A percentile compares a stretch with the other conserved stretches of the same genome.
phyloP scores from a whole-genome alignment of 2,888 invertebrate species.

The Malthinus seriepunctatus region DNA sequence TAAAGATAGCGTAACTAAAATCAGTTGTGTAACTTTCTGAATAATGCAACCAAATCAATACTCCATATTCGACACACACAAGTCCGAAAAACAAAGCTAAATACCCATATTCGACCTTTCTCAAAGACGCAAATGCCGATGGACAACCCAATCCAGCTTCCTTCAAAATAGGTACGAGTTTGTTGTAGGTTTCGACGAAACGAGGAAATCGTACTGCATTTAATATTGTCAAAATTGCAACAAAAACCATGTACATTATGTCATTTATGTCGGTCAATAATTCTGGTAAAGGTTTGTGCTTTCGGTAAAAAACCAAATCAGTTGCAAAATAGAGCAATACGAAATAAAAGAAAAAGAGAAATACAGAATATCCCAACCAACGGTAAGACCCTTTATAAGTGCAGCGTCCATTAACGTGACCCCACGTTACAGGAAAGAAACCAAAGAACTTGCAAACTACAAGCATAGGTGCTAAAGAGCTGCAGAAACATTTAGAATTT shows the following conservation, averaged over 20 bases:
- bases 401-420: constrained; percentile 43
- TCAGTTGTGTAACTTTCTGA: constrained; percentile 40
- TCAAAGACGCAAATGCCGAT: constrained; percentile 37
- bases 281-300: constrained; percentile 42
- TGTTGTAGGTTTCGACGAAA: constrained; percentile 44
- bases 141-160: constrained; percentile 46
- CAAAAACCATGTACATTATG: constrained; percentile 43
- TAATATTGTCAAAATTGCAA: constrained; percentile 39
- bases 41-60: constrained; percentile 39
- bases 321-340: constrained; percentile 38
- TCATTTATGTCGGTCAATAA: constrained; percentile 45
- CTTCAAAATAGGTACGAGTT: constrained; percentile 37
- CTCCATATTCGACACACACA: constrained; percentile 36
- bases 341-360: constrained; percentile 34
- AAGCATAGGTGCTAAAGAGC: constrained; percentile 39
- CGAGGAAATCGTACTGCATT: constrained; percentile 40
- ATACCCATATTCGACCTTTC: constrained; percentile 39
- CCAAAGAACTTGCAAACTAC: constrained; percentile 43
- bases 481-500: constrained; percentile 41
- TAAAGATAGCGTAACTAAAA: constrained; percentile 38
- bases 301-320: constrained; percentile 35
- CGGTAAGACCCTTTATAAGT: constrained; percentile 40
- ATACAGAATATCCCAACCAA: constrained; percentile 42
- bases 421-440: constrained; percentile 44
- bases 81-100: constrained; percentile 32